A percentile compares a stretch with the other conserved stretches of the same genome.
Evolutionary conservation across 2,888 invertebrate species (phyloP).

Genomic region (Chaetoderma sp.): DNA sequence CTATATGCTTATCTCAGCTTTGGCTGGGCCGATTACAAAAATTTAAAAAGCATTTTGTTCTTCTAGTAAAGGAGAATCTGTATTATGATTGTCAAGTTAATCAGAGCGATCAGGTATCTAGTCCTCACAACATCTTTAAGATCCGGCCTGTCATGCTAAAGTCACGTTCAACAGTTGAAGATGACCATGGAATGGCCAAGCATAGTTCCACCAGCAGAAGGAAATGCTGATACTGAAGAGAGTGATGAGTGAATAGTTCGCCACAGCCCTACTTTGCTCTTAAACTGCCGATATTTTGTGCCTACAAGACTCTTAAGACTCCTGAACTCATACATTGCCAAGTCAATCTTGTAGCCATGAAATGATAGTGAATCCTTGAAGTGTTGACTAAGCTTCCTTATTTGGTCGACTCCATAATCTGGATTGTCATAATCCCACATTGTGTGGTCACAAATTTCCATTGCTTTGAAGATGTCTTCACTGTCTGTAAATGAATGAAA

Average conservation of each 20-base stretch:
- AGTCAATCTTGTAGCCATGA: background rate
- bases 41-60: no score
- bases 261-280: background rate
- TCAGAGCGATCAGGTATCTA: no score
- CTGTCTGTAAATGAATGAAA: background rate
- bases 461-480: background rate
- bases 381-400: background rate
- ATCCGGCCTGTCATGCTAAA: background rate
- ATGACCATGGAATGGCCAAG: background rate
- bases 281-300: background rate
- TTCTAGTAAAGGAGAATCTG: no score
- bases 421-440: background rate
- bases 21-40: no score
- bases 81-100: no score
- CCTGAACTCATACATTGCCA: background rate
- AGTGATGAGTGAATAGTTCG: background rate
- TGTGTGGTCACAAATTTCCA: background rate
- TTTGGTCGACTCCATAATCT: background rate
- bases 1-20: no score
- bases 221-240: background rate
- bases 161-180: background rate
- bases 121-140: no score
- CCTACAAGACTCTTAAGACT: background rate
- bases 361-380: background rate
- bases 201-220: background rate